Evolutionary conservation across 1,140 invertebrate species (phyloP).

Genomic region (Prorops nasuta): DNA sequence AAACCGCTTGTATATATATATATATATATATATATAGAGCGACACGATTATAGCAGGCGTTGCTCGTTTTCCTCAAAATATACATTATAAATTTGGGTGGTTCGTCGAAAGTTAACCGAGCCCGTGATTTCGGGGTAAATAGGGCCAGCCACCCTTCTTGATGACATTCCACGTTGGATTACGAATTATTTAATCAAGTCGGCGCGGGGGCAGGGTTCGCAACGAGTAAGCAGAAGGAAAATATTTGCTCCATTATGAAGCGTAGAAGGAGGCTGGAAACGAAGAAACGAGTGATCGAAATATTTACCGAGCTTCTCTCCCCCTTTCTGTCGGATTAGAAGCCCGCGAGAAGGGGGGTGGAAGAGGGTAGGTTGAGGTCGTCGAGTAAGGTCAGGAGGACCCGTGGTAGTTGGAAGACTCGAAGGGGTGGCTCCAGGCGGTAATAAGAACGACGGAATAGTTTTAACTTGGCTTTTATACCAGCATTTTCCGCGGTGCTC

Average conservation of each 20-base stretch:
- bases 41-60: too few species aligned
- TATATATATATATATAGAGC: too few species aligned
- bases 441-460: constrained; percentile 59
- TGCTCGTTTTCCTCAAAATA: not conserved
- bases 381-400: constrained; percentile 40
- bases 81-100: constrained; percentile 24
- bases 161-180: constrained; percentile 48
- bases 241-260: constrained; percentile 47
- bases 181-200: constrained; percentile 55
- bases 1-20: too few species aligned
- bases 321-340: too few species aligned
- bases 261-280: constrained; percentile 8
- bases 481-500: constrained; percentile 46
- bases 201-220: constrained; percentile 1
- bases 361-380: constrained; percentile 9
- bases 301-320: too few species aligned
- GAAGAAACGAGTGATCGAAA: constrained; percentile 3
- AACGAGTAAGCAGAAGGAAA: constrained; percentile 48
- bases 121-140: constrained; percentile 29
- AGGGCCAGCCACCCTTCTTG: constrained; percentile 10
- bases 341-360: constrained; percentile 15
- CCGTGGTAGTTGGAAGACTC: too few species aligned
- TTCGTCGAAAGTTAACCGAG: constrained; percentile 29
- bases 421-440: too few species aligned
- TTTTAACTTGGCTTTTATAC: constrained; percentile 59